Evolutionary conservation across 2,888 invertebrate genomes (phyloP), one percentile per base, ranked within the genome.

Genomic region (Amiota minor): DNA sequence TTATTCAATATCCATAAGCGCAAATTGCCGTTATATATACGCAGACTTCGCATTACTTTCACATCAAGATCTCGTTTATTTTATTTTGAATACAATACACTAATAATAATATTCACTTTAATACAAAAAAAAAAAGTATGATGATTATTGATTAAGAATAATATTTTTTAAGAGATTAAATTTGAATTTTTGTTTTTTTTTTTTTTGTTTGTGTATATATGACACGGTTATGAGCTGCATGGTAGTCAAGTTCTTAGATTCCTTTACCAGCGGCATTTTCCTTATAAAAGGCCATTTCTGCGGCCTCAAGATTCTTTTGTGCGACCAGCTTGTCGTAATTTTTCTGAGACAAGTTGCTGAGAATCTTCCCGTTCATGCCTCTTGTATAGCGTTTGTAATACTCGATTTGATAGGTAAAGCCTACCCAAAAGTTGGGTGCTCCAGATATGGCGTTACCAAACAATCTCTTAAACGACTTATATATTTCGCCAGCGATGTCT

Each of bases 11-110:
- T 93, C 96, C 96, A 96, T 16, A 93, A 92, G 8, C 92, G 91
- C 2, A 93, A 90, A 89, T 96, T 96, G 9, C 96, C 96, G 53
- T 96, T 93, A 88, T 96, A 97, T 61, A 93, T 92, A 16, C 94
- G 91, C 88, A 95, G 91, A 75, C 95, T 92, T 81, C 94, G 94
- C 70, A 96, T 92, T 0, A 95, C 96, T 83, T 95, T 94, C 65
- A 96, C 92, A 79, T n/a, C n/a, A n/a, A n/a, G n/a, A n/a, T n/a
- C n/a, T n/a, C n/a, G n/a, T n/a, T n/a, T n/a, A n/a, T n/a, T n/a
- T n/a, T n/a, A n/a, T n/a, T n/a, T n/a, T n/a, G n/a, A n/a, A n/a
- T n/a, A n/a, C n/a, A n/a, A n/a, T n/a, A n/a, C n/a, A n/a, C n/a
- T n/a, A n/a, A n/a, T n/a, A n/a, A n/a, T n/a, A n/a, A n/a, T n/a